Percentiles rank a stretch among this genome's conserved stretches.
These are phyloP conservation scores for Synchiropus splendidus DNA, from an alignment of 2,113 vertebrate genomes.

Conservation along the genomic window DNA sequence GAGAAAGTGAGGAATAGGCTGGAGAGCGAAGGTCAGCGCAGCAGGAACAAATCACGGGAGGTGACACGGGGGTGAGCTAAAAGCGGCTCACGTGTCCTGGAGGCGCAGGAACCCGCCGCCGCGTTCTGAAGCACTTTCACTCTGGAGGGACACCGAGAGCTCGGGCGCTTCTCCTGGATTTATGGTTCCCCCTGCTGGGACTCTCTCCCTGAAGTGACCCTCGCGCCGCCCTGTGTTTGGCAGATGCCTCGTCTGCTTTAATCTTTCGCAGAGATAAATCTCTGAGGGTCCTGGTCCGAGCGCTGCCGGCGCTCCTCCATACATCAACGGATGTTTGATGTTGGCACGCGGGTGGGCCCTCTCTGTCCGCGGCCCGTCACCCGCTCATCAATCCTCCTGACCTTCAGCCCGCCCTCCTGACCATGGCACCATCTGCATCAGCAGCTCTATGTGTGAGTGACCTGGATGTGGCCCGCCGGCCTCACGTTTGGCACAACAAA, in stretches of 20 bases:
- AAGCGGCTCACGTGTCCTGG: conserved; percentile 23
- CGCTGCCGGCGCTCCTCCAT: conserved; percentile 56
- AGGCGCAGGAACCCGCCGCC: conserved; percentile 19
- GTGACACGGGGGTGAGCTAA: conserved; percentile 29
- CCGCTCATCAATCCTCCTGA: conserved; percentile 61
- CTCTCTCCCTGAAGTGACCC: conserved; percentile 57
- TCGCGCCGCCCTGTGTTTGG: conserved; percentile 62
- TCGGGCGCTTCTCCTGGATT: too few species aligned
- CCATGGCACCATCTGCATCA: conserved; percentile 38
- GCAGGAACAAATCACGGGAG: conserved; percentile 47
- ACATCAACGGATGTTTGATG: conserved; percentile 69
- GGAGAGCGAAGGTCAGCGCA: conserved; percentile 49
- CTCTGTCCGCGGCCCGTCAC: conserved; percentile 28
- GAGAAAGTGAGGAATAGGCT: conserved; percentile 45
- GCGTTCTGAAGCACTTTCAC: not conserved
- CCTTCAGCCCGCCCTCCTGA: conserved; percentile 56
- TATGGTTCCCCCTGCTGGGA: conserved; percentile 34
- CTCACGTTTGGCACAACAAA: too few species aligned
- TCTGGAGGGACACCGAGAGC: too few species aligned
- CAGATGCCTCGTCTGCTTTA: conserved; percentile 65
- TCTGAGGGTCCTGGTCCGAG: conserved; percentile 65
- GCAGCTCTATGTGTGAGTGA: conserved; percentile 30
- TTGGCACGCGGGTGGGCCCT: conserved; percentile 52
- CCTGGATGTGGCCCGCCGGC: too few species aligned
- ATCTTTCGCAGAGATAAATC: conserved; percentile 69